phyloP scores from a whole-genome alignment of 2,113 vertebrate genomes.

The Sebastes fasciatus region DNA sequence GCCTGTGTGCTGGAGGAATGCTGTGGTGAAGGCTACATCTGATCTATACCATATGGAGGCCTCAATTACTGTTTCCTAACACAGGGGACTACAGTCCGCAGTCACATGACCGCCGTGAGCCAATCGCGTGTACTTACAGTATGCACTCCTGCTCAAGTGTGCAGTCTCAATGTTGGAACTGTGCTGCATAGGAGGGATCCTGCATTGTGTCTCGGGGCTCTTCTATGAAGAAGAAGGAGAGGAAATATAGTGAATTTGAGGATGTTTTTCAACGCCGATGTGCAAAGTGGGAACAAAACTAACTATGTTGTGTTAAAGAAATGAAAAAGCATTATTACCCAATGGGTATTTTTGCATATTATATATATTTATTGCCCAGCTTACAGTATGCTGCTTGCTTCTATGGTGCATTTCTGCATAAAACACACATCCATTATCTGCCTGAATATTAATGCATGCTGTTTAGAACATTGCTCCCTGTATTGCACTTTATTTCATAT shows the following conservation, averaged over 20 bases:
- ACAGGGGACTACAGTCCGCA: constrained; percentile 73
- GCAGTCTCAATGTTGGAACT: constrained; percentile 63
- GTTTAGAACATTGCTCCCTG: background rate
- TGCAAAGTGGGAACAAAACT: background rate
- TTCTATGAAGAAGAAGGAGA: constrained; percentile 17
- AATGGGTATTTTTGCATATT: background rate
- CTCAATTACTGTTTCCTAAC: constrained; percentile 77
- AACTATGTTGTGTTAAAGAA: constrained; percentile 6
- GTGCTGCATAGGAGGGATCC: constrained; percentile 66
- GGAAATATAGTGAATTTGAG: constrained; percentile 3
- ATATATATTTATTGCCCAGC: background rate
- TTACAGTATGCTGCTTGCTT: background rate
- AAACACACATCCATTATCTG: background rate
- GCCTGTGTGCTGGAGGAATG: constrained; percentile 72
- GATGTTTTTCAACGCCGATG: background rate
- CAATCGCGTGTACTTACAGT: constrained; percentile 65
- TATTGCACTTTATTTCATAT: constrained; percentile 3
- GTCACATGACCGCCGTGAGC: constrained; percentile 72
- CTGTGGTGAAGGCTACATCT: constrained; percentile 76
- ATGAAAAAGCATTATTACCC: constrained; percentile 14
- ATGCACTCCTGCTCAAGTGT: constrained; percentile 72
- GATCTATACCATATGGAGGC: constrained; percentile 85
- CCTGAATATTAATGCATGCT: constrained; percentile 5
- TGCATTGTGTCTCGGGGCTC: constrained; percentile 51
- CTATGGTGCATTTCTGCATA: background rate